Evolutionary conservation across 2,888 invertebrate genomes (phyloP).

Genomic region (Shargacucullia verbasci): DNA sequence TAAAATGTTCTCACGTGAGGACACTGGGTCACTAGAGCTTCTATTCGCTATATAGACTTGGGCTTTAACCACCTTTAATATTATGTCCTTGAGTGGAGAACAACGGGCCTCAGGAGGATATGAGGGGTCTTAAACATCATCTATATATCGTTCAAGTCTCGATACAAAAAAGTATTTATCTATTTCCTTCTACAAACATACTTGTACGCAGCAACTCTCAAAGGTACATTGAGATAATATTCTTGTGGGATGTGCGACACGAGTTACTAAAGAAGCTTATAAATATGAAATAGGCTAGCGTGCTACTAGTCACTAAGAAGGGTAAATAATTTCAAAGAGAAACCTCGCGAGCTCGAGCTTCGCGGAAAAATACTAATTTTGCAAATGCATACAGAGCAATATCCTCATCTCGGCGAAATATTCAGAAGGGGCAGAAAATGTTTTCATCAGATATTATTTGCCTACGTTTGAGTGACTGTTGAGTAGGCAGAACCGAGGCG

Average conservation of each 20-base stretch:
- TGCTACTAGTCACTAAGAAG: conserved; percentile 20
- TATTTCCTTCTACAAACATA: not conserved
- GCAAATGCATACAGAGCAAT: conserved; percentile 44
- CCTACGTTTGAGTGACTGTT: conserved; percentile 4
- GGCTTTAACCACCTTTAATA: too few species aligned
- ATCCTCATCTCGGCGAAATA: conserved; percentile 42
- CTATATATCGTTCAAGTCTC: too few species aligned
- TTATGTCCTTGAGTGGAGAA: too few species aligned
- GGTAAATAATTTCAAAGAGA: conserved; percentile 43
- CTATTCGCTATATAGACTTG: too few species aligned
- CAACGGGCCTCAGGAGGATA: too few species aligned
- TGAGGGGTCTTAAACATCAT: too few species aligned
- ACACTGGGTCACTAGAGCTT: too few species aligned
- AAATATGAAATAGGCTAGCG: conserved; percentile 15
- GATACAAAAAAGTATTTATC: too few species aligned
- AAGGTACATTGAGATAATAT: conserved; percentile 2
- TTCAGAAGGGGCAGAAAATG: conserved; percentile 48
- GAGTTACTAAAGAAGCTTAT: conserved; percentile 9
- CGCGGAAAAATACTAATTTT: conserved; percentile 44
- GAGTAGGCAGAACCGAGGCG: not conserved
- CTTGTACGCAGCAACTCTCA: not conserved
- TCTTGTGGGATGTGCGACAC: conserved; percentile 5
- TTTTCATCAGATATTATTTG: conserved; percentile 56
- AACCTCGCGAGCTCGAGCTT: conserved; percentile 15
- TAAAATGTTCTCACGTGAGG: too few species aligned